Evolutionary conservation across 1,140 invertebrate genomes (phyloP).

Genomic region (Pachyrhynchus sulphureomaculatus): DNA sequence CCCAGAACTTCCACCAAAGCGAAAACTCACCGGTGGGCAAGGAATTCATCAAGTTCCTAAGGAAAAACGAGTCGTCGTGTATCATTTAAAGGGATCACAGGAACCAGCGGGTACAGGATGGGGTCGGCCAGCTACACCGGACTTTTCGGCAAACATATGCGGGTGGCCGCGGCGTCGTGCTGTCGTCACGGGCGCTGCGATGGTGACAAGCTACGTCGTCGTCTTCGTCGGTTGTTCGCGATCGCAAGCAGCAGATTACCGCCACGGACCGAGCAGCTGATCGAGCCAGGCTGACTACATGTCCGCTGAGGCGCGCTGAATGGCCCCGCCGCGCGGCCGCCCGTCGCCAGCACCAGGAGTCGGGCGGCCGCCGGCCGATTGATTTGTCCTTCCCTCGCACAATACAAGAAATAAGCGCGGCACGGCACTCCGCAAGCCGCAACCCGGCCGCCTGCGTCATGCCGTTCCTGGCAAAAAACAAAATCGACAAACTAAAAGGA

Average conservation of each 20-base stretch:
- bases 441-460: background rate
- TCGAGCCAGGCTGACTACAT: constrained; percentile 18
- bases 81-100: constrained; percentile 20
- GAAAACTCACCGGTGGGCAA: constrained; percentile 31
- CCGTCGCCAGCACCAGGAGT: constrained; percentile 20
- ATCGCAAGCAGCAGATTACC: constrained; percentile 20
- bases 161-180: constrained; percentile 13
- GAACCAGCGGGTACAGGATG: background rate
- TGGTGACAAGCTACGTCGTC: constrained; percentile 2
- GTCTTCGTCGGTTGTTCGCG: constrained; percentile 20
- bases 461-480: background rate
- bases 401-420: constrained; percentile 19
- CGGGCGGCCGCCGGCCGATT: constrained; percentile 17
- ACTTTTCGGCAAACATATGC: constrained; percentile 27
- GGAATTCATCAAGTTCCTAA: constrained; percentile 30
- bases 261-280: constrained; percentile 26
- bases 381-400: constrained; percentile 14
- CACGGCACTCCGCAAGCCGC: constrained; percentile 2
- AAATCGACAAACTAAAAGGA: background rate
- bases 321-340: constrained; percentile 25
- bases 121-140: background rate
- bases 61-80: constrained; percentile 29
- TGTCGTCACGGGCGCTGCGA: constrained; percentile 13
- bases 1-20: constrained; percentile 25
- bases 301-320: constrained; percentile 10